Evolutionary conservation across 2,113 vertebrate genomes (phyloP).

Genomic region (Caracal caracal): DNA sequence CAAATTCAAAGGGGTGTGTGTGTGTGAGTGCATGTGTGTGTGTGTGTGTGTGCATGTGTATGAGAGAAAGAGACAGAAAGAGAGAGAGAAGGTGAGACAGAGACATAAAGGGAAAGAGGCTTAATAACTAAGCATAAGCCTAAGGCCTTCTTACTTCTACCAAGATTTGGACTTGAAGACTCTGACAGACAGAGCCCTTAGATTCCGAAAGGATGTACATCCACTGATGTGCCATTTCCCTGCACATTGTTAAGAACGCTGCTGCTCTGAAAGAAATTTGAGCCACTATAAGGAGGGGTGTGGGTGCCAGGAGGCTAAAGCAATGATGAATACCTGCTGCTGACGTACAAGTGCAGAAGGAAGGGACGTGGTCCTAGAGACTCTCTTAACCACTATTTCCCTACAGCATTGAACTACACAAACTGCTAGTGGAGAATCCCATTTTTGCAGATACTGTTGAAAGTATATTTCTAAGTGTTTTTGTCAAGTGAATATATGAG

Average conservation of each 20-base stretch:
- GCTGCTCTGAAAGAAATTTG: neutral
- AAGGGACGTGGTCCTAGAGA: neutral
- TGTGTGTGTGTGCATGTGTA: neutral
- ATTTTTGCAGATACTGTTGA: neutral
- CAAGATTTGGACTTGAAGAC: neutral
- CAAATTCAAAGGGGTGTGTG: neutral
- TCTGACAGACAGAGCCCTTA: neutral
- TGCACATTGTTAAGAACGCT: neutral
- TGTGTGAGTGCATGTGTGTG: neutral
- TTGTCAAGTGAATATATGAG: neutral
- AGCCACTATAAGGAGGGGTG: neutral
- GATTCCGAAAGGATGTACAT: neutral
- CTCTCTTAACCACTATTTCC: neutral
- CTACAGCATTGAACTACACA: neutral
- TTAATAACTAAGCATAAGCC: neutral
- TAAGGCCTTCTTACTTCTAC: neutral
- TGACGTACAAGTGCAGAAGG: neutral
- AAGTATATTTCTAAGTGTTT: slow-evolving; percentile 28
- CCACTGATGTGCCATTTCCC: neutral
- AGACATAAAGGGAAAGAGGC: no score
- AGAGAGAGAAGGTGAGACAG: neutral
- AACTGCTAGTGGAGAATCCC: neutral
- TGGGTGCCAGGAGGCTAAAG: neutral
- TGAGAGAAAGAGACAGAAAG: neutral
- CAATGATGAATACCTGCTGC: no score